Conservation (phyloP, 2,888 invertebrate genomes). For the Polyommatus icarus region DNA sequence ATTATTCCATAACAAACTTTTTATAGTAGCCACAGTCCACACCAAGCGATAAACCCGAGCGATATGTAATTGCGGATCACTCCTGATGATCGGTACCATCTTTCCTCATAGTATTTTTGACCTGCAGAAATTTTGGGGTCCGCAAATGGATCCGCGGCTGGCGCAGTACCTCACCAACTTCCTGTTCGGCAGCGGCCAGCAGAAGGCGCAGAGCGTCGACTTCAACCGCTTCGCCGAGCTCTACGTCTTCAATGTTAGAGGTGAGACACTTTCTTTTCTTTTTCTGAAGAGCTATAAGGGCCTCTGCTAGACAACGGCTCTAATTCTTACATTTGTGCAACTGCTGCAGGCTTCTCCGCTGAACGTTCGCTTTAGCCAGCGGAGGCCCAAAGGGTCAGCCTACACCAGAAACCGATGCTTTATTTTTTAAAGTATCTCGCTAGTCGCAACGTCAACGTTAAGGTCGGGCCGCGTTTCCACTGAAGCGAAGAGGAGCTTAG, state of each 20-base stretch:
- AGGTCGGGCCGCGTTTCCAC: too few species aligned
- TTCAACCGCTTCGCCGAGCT: constrained; percentile 85
- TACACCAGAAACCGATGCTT: too few species aligned
- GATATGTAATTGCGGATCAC: background rate
- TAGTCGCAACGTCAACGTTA: too few species aligned
- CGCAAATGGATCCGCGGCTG: constrained; percentile 83
- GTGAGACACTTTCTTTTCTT: constrained; percentile 49
- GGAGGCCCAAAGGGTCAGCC: too few species aligned
- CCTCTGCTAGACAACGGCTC: background rate
- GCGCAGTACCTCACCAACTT: constrained; percentile 85
- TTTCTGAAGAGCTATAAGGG: background rate
- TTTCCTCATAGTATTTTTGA: constrained; percentile 25
- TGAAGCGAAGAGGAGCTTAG: too few species aligned
- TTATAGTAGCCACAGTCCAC: too few species aligned
- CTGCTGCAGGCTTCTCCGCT: too few species aligned
- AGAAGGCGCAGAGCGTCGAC: constrained; percentile 76
- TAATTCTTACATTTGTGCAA: background rate
- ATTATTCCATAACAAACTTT: too few species aligned
- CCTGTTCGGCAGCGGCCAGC: constrained; percentile 80
- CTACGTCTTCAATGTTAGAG: constrained; percentile 85
- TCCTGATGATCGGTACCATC: background rate
- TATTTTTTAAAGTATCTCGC: too few species aligned
- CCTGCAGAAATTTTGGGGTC: constrained; percentile 85
- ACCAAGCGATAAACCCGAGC: background rate
- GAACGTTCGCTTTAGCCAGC: too few species aligned